Evolutionary conservation across 2,113 vertebrate species (phyloP), one percentile per base, ranked within the genome.

Genomic region (Silurus glanis): DNA sequence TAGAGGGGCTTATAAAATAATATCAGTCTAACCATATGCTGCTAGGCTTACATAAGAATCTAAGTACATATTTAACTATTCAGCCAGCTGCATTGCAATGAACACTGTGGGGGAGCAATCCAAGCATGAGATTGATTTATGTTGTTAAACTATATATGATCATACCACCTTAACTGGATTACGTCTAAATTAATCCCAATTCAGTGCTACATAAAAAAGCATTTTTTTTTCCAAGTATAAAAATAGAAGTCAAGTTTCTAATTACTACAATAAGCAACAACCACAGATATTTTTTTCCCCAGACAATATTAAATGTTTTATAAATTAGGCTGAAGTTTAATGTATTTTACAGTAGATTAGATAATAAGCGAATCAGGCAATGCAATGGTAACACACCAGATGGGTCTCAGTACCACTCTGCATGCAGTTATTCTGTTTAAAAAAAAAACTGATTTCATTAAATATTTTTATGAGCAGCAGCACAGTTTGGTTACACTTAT

Each of bases 21-120:
- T 51, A 86, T 74, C 78, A 82, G 79, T 21, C 67, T 6, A 45
- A 87, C 37, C 53, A 71, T 74, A 47, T 79, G 69, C 53, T 80
- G 17, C 17, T 59, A 17, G 28, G 7, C 51, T 83, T 85, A 87
- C 37, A 64, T 58, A 56, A 62, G 8, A 64, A 28, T 78, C 56
- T 59, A 81, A 84, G 19, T 71, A 80, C 37, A 59, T 16, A 28
- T 69, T 82, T 45, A 76, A 45, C 14, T n/a, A 79, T 58, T 8
- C n/a, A 17, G 47, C 56, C 9, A 61, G 78, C 56, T 47, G 28
- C 78, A 47, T 2, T 59, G 76, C 19, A 80, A 59, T 80, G 9
- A 59, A 59, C 58, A 45, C 58, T 80, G 25, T 47, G 21, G 61
- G 55, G 23, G 28, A 51, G 71, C 23, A 72, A 47, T 17, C n/a